Evolutionary conservation across 2,797 vertebrate genomes (phyloP), one percentile per base, ranked within the genome.

Genomic region (Megalops cyprinoides): DNA sequence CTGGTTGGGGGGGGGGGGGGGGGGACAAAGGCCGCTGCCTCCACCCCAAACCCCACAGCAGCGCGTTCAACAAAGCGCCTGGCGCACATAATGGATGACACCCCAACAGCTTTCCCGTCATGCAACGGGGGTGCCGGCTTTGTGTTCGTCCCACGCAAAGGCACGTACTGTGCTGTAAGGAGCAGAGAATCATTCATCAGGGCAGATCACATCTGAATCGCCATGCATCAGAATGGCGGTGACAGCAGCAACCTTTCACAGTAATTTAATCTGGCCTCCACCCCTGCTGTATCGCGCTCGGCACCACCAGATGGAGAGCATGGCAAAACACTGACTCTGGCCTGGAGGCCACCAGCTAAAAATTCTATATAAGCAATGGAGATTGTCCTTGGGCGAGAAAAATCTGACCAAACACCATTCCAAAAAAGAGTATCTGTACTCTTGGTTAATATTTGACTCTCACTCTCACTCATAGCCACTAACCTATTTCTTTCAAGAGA

Each of bases 251-350:
- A 84, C 78, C 80, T 67, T 49, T 77, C 67, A 71, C 49, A 58
- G 79, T 77, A 82, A 82, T 82, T 55, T 83, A 82, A 76, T 79
- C 85, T 48, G 20, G 23, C 42, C 9, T 1, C 23, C 25, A 23
- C 34, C 75, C 49, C 31, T 14, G 28, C 20, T 34, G 15, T n/a
- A 69, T 42, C 4, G 39, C 28, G n/a, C 5, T 37, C 39, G 34
- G 4, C 23, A 5, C 55, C 55, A 15, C 37, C 0, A 18, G 18
- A 14, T 3, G 1, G 3, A 67, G 62, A 4, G 1, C 65, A 74
- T 9, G 48, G 18, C 31, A 65, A 84, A 87, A 83, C 82, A 83
- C 86, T 87, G 87, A 90, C 91, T 89, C 88, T 91, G 91, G 81
- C 85, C 85, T 76, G 76, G 56, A 78, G 34, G 31, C 31, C 62